These are phyloP conservation scores for Temnothorax nylanderi DNA, from an alignment of 1,140 invertebrate species.

Conservation along the genomic window DNA sequence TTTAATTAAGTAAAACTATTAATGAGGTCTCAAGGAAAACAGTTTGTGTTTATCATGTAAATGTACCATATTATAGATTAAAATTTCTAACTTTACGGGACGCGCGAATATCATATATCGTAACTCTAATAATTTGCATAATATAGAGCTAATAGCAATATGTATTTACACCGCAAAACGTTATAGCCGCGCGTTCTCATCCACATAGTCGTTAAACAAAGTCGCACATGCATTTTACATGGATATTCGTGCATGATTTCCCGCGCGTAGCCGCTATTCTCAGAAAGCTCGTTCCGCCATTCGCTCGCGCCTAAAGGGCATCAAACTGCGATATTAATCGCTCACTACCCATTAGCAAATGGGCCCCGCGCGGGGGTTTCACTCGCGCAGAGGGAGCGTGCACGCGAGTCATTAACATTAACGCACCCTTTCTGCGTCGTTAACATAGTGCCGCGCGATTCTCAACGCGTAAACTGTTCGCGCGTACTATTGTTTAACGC, in stretches of 20 bases:
- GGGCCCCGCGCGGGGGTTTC: slow-evolving; percentile 25
- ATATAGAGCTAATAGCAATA: neutral
- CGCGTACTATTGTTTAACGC: slow-evolving; percentile 27
- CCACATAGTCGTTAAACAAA: slow-evolving; percentile 8
- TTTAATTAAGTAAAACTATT: neutral
- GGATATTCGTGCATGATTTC: slow-evolving; percentile 25
- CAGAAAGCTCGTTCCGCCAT: slow-evolving; percentile 31
- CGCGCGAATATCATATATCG: neutral
- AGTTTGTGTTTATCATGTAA: neutral
- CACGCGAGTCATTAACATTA: slow-evolving; percentile 45
- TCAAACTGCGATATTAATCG: slow-evolving; percentile 51
- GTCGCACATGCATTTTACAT: neutral
- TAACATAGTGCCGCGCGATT: slow-evolving; percentile 7
- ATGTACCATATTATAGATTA: neutral
- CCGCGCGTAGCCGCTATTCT: slow-evolving; percentile 10
- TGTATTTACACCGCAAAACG: neutral
- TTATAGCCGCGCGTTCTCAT: neutral
- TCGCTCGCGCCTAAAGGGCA: slow-evolving; percentile 35
- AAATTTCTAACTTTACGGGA: slow-evolving; percentile 26
- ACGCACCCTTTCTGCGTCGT: slow-evolving; percentile 20
- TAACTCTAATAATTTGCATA: slow-evolving; percentile 16
- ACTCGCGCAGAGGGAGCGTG: slow-evolving; percentile 20
- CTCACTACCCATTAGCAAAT: slow-evolving; percentile 54
- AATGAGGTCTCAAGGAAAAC: neutral
- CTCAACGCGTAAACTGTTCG: slow-evolving; percentile 19